phyloP scores from a whole-genome alignment of 2,888 invertebrate genomes.

The Napeogenes sylphis region DNA sequence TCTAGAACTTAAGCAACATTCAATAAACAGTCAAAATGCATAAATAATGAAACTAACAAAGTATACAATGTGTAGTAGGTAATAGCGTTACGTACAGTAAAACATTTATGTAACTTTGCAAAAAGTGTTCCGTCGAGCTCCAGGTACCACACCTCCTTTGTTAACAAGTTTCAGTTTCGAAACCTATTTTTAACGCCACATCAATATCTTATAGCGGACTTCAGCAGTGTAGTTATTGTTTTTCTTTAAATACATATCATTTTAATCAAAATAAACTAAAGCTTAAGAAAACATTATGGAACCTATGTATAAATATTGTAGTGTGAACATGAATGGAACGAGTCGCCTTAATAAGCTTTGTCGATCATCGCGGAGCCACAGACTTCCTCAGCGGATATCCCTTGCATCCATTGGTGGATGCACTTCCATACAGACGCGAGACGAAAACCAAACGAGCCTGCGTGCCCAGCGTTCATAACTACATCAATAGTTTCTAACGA shows the following conservation, averaged over 20 bases:
- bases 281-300: too few relatives aligned
- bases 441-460: constrained; percentile 60
- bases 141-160: constrained; percentile 20
- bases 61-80: constrained; percentile 2
- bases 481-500: constrained; percentile 48
- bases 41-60: neutral
- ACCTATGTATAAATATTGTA: too few relatives aligned
- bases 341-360: constrained; percentile 29
- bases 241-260: constrained; percentile 2
- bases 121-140: constrained; percentile 30
- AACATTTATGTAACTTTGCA: constrained; percentile 41
- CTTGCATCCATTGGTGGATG: constrained; percentile 48
- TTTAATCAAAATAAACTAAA: too few relatives aligned
- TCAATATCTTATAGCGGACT: too few relatives aligned
- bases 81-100: constrained; percentile 20
- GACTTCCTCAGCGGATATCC: constrained; percentile 48
- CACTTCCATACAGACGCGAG: constrained; percentile 45
- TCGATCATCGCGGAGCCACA: constrained; percentile 35
- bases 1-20: neutral
- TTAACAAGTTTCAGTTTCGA: constrained; percentile 28
- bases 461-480: constrained; percentile 63
- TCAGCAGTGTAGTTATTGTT: constrained; percentile 10
- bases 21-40: neutral
- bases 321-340: too few relatives aligned
- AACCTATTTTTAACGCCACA: constrained; percentile 21